Base-by-base conservation (phyloP, 2,797 vertebrate species). In the Eurystomus glaucurus region DNA sequence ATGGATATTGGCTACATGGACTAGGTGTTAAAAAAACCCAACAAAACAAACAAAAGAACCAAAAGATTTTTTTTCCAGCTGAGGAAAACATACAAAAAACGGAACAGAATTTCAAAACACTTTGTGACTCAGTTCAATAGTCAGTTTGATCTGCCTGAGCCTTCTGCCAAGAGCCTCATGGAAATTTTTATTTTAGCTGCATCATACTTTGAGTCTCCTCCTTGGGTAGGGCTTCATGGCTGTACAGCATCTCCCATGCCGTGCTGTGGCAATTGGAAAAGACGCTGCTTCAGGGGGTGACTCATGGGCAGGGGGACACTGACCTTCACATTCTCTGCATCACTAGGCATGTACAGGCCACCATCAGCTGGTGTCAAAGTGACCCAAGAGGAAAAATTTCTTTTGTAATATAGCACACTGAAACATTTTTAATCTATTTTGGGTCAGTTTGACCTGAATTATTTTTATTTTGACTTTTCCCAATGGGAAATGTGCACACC, bases 361-460 rank as follows among this genome's bases (percentile, higher is more conserved):
- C 76, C 26, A 21, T 26, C 60, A 46, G 43, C 66, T 77, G 58
- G n/a, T 91, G 93, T 92, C 88, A 71, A 9, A 92, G 37, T 80
- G 88, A 93, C 84, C 93, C 68, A 45, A 72, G 41, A 87, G 35
- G 52, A 94, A 91, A 87, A 16, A 8, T 9, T 71, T 57, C 8
- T 64, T 64, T 9, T 78, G 57, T 90, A 80, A 62, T 82, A 39
- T 76, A 75, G 60, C 54, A 85, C 82, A 64, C 26, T 31, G 66
- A 83, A 93, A 74, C 90, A 75, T 19, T 78, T 90, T 79, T 41
- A 4, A 64, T 69, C 45, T 82, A 10, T 91, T 93, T 72, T 55
- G 81, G 64, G 92, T 91, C 95, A 91, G 23, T 93, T 84, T 87
- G 86, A 91, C 94, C 84, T 72, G 20, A 89, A 82, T 87, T 50